Evolutionary conservation across 2,888 invertebrate genomes (phyloP), one percentile per base, ranked within the genome.

Genomic region (Piscicola geometra): DNA sequence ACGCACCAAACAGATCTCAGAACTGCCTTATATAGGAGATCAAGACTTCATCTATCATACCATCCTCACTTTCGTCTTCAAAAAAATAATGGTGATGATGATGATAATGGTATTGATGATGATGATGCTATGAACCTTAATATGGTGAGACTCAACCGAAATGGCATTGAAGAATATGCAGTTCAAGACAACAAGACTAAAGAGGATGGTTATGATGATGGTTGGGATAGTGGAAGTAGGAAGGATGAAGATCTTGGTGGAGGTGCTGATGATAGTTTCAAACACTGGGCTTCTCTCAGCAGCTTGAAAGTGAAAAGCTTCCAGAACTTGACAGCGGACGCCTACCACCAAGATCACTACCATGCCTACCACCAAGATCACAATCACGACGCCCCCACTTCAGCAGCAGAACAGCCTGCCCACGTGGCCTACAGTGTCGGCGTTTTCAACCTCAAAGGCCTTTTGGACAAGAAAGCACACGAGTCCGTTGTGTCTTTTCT

Each of bases 391-490:
- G 5, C 5, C 41, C 41, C 5, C 41, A 41, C 41, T 15, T 9
- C 15, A 5, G 15, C 41, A 41, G 9, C 41, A 83, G 0, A 66
- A 83, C 47, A 78, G 80, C 36, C 82, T 84, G 79, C 75, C 78
- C 67, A 82, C 81, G 75, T 82, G 83, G 12, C 82, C 82, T 0
- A 79, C 75, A 21, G 78, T 84, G 64, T 77, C 76, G 15, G 80
- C 83, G 71, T 41, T 9, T 5, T 41, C 41, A 41, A 41, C 9
- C 41, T 41, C 15, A 41, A 5, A 41, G 15, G 15, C 41, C 41
- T 41, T 15, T 41, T 41, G 41, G 9, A 41, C 41, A 41, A 41
- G 15, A 41, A 15, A 41, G 9, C 41, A 41, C 5, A 5, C 5
- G 41, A 41, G 41, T 41, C 9, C 41, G 41, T n/a, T n/a, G n/a